Evolutionary conservation across 2,113 vertebrate genomes (phyloP).

Genomic region (Ornithorhynchus anatinus): DNA sequence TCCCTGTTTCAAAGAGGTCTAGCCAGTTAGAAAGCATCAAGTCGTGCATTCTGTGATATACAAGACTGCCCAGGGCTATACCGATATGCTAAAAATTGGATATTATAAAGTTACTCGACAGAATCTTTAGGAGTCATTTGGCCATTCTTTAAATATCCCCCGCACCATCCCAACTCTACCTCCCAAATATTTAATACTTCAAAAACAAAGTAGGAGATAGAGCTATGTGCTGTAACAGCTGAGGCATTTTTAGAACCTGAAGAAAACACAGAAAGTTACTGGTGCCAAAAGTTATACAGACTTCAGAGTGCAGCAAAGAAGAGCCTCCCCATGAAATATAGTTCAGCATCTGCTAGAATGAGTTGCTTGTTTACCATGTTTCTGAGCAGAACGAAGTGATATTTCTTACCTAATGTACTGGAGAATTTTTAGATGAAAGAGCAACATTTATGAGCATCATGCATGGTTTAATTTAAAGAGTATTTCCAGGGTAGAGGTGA

Average conservation of each 20-base stretch:
- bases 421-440: slow-evolving; percentile 65
- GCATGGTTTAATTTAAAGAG: slow-evolving; percentile 57
- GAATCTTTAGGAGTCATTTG: background rate
- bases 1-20: too few species aligned
- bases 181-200: slow-evolving; percentile 7
- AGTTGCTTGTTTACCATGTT: slow-evolving; percentile 52
- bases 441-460: slow-evolving; percentile 45
- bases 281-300: slow-evolving; percentile 17
- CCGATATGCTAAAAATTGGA: too few species aligned
- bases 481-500: slow-evolving; percentile 62
- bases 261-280: background rate
- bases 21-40: too few species aligned
- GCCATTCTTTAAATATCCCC: background rate
- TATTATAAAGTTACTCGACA: too few species aligned
- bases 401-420: slow-evolving; percentile 55
- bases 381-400: slow-evolving; percentile 29
- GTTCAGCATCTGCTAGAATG: slow-evolving; percentile 52
- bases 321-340: slow-evolving; percentile 37
- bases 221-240: slow-evolving; percentile 11
- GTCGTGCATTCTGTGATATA: too few species aligned
- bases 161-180: background rate
- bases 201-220: slow-evolving; percentile 25
- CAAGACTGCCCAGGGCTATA: too few species aligned
- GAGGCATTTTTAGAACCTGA: background rate
- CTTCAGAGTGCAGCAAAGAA: slow-evolving; percentile 28